Evolutionary conservation across 2,797 vertebrate genomes (phyloP).

Genomic region (Pachyuromys duprasi): DNA sequence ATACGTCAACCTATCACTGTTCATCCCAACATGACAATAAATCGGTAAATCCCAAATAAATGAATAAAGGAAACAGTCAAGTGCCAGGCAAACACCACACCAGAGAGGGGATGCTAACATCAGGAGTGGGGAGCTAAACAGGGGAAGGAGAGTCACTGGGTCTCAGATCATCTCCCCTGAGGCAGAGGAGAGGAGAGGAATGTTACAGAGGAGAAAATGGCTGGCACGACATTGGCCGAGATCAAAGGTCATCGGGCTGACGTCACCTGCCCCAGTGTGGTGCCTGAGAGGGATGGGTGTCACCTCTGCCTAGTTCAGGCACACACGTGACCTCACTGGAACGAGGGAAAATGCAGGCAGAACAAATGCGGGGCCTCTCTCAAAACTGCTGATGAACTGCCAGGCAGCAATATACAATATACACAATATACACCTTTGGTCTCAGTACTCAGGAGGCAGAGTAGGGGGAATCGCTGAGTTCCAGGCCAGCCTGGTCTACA

Average conservation of each 20-base stretch:
- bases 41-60: not conserved
- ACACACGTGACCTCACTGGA: not conserved
- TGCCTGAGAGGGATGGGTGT: not conserved
- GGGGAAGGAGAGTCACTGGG: no score
- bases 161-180: not conserved
- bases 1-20: not conserved
- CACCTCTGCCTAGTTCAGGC: not conserved
- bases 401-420: no score
- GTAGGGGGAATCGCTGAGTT: no score
- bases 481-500: no score
- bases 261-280: not conserved
- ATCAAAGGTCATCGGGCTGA: not conserved
- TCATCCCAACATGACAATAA: not conserved
- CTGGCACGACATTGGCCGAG: not conserved
- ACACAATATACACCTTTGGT: no score
- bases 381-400: not conserved
- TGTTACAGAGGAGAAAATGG: not conserved
- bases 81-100: not conserved
- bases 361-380: rapidly evolving
- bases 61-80: not conserved
- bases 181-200: not conserved
- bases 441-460: no score
- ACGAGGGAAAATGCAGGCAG: not conserved
- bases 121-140: not conserved
- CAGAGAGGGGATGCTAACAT: not conserved